These are phyloP conservation scores for Coreius guichenoti DNA, from an alignment of 2,797 vertebrate genomes.

Conservation along the genomic window DNA sequence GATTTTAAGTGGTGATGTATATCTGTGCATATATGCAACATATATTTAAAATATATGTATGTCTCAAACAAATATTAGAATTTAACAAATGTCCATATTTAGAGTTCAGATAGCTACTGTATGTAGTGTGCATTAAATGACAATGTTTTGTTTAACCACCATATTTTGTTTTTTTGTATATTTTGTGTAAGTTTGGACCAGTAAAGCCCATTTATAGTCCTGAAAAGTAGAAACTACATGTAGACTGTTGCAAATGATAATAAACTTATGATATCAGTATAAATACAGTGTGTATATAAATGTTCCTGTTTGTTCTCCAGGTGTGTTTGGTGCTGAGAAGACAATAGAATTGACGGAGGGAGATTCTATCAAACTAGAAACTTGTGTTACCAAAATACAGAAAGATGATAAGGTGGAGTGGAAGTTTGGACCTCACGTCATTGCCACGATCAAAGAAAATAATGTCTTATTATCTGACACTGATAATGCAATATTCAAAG, in stretches of 20 bases:
- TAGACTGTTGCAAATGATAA: neutral
- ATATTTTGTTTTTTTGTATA: neutral
- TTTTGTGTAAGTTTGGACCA: too few species aligned
- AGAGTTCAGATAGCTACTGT: neutral
- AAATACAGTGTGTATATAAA: neutral
- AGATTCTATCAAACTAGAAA: neutral
- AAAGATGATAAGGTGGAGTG: conserved; percentile 3
- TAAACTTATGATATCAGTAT: neutral
- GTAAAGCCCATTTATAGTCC: neutral
- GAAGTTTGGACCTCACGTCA: neutral
- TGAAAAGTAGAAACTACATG: neutral
- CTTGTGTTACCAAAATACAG: conserved; percentile 5
- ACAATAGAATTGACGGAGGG: neutral
- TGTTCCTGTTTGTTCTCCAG: neutral
- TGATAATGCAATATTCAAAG: neutral
- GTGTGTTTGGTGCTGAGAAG: neutral
- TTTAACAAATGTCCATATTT: neutral
- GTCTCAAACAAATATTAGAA: neutral
- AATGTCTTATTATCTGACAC: neutral
- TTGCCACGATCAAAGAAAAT: neutral
- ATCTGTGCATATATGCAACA: neutral
- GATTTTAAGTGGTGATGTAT: neutral
- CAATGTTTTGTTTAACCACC: neutral
- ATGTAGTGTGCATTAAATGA: neutral
- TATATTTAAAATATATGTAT: neutral